phyloP scores from a whole-genome alignment of 2,113 vertebrate species.

The Ammodytes dubius region DNA sequence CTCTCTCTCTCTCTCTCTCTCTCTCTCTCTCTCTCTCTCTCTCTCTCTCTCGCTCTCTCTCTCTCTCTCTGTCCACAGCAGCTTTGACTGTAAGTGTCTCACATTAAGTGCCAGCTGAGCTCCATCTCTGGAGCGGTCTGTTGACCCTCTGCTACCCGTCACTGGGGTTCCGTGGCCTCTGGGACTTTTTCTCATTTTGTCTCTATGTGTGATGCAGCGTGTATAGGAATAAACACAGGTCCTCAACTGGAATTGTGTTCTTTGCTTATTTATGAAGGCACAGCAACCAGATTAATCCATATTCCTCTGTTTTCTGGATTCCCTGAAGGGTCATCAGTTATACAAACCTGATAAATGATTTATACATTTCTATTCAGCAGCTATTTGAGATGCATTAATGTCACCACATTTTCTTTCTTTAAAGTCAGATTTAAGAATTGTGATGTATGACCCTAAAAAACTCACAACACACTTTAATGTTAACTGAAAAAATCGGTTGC shows the following conservation, averaged over 20 bases:
- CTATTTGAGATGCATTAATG: not conserved
- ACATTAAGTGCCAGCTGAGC: slow-evolving; percentile 71
- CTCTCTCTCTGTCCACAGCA: slow-evolving; percentile 19
- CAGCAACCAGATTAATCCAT: too few species aligned
- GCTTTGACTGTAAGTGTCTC: slow-evolving; percentile 64
- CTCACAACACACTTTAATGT: not conserved
- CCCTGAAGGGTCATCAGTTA: not conserved
- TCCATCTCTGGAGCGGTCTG: slow-evolving; percentile 65
- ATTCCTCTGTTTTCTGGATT: not conserved
- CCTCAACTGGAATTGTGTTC: not conserved
- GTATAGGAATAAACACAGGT: slow-evolving; percentile 17
- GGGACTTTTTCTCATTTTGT: slow-evolving; percentile 30
- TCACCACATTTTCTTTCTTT: too few species aligned
- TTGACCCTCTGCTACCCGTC: slow-evolving; percentile 69
- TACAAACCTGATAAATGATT: not conserved
- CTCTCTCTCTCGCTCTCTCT: not conserved
- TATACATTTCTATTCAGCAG: not conserved
- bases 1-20: not conserved
- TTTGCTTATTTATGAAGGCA: not conserved
- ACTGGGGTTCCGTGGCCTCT: slow-evolving; percentile 37
- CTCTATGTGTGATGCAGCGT: slow-evolving; percentile 2
- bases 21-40: not conserved
- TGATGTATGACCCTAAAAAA: not conserved
- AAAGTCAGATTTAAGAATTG: slow-evolving; percentile 2
- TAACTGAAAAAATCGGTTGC: not conserved